Evolutionary conservation across 2,888 invertebrate genomes (phyloP).

Genomic region (Sclerodermus sp.): DNA sequence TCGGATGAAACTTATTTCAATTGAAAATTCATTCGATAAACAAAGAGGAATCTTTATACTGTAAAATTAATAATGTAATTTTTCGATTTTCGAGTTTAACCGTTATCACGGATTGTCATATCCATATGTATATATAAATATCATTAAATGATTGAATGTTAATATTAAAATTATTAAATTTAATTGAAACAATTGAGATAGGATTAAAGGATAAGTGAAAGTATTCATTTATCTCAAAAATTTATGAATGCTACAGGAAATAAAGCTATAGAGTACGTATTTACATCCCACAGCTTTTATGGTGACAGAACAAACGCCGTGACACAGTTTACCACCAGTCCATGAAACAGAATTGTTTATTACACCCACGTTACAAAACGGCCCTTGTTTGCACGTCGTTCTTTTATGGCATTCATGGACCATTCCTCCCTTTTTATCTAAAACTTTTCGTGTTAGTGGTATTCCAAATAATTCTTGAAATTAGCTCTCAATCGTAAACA

Average conservation of each 20-base stretch:
- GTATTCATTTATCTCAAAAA: constrained; percentile 8
- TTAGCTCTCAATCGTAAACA: neutral
- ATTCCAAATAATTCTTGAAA: constrained; percentile 8
- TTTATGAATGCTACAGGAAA: constrained; percentile 3
- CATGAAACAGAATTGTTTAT: constrained; percentile 28
- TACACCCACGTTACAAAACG: neutral
- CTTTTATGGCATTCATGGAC: constrained; percentile 8
- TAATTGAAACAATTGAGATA: too few relatives aligned
- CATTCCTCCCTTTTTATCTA: neutral
- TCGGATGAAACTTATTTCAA: too few relatives aligned
- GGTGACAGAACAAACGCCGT: constrained; percentile 6
- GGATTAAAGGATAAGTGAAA: too few relatives aligned
- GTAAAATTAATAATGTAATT: too few relatives aligned
- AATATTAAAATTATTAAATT: too few relatives aligned
- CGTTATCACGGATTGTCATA: too few relatives aligned
- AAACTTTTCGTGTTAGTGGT: neutral
- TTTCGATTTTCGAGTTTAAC: too few relatives aligned
- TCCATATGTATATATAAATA: too few relatives aligned
- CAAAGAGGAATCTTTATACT: too few relatives aligned
- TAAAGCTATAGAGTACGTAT: too few relatives aligned
- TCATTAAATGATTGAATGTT: too few relatives aligned
- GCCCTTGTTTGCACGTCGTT: constrained; percentile 3
- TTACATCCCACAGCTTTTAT: neutral
- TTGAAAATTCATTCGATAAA: too few relatives aligned
- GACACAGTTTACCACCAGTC: constrained; percentile 14